These are phyloP conservation scores for Octopus bimaculoides DNA, from an alignment of 1,140 invertebrate species.

Conservation along the genomic window DNA sequence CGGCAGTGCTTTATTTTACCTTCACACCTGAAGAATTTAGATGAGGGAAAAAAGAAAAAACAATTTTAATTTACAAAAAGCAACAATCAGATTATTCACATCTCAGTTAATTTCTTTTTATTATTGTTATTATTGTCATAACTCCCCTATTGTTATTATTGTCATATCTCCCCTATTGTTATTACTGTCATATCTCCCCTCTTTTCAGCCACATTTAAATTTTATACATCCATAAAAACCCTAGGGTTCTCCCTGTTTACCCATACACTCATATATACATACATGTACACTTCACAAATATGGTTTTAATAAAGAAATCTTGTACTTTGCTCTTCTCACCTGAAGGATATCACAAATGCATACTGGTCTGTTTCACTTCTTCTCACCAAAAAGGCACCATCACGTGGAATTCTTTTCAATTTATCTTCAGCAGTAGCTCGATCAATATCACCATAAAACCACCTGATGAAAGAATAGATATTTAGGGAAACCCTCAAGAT, in stretches of 20 bases:
- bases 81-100: too few species aligned
- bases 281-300: too few species aligned
- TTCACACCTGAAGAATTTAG: slow-evolving; percentile 68
- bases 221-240: too few species aligned
- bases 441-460: slow-evolving; percentile 83
- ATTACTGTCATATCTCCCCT: too few species aligned
- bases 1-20: slow-evolving; percentile 94
- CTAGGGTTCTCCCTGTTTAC: too few species aligned
- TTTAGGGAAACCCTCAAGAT: background rate
- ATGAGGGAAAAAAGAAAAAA: too few species aligned
- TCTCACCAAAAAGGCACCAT: slow-evolving; percentile 90
- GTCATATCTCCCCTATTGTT: too few species aligned
- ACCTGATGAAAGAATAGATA: slow-evolving; percentile 56
- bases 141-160: too few species aligned
- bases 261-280: background rate
- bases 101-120: too few species aligned
- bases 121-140: too few species aligned
- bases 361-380: slow-evolving; percentile 76
- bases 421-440: slow-evolving; percentile 83
- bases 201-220: too few species aligned
- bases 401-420: slow-evolving; percentile 74
- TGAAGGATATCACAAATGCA: slow-evolving; percentile 92
- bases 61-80: too few species aligned
- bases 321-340: slow-evolving; percentile 59
- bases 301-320: background rate